Base-by-base conservation (phyloP, 2,113 vertebrate genomes). In the Octodon degus region DNA sequence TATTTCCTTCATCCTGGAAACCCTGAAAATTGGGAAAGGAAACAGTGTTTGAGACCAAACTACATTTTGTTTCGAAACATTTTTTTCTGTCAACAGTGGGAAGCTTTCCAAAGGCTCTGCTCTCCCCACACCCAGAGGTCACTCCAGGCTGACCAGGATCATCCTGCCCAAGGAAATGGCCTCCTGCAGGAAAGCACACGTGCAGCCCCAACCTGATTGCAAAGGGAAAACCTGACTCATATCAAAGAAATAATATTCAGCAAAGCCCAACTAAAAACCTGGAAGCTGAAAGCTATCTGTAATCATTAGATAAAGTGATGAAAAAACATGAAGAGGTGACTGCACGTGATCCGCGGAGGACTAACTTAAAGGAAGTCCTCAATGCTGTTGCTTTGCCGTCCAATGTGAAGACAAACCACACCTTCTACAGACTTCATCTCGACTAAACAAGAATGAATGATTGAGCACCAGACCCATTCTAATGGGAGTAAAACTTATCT, bases 401-500 rank as follows among this genome's bases (percentile, higher is more conserved):
- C 68, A 94, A 95, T 84, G 80, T 40, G 84, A 91, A 90, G 58
- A 68, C 76, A 98, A 92, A 85, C 1, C 47, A 40, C 8, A 72
- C 55, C 17, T 90, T 95, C 87, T 93, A 85, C 34, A 82, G 47
- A 96, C 96, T 95, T 88, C 95, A 93, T 79, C 79, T 97, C 55
- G 50, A 94, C 68, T 37, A 82, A 98, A 84, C 63, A 96, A 95
- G 82, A 97, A 87, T 80, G 92, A 98, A 97, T 76, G 91, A 97
- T 47, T 93, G 96, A 94, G 92, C 83, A 95, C 97, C 88, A 98
- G 92, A 98, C 81, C 12, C 62, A 96, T 96, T 94, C 98, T 97
- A 98, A 98, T 95, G 94, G 97, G 98, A 98, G 30, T 93, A 98
- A 98, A 98, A 98, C 95, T 97, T 98, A 98, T 98, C 97, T 98